Evolutionary conservation across 2,888 invertebrate genomes (phyloP), one percentile per base, ranked within the genome.

Genomic region (Cantharis nigra): DNA sequence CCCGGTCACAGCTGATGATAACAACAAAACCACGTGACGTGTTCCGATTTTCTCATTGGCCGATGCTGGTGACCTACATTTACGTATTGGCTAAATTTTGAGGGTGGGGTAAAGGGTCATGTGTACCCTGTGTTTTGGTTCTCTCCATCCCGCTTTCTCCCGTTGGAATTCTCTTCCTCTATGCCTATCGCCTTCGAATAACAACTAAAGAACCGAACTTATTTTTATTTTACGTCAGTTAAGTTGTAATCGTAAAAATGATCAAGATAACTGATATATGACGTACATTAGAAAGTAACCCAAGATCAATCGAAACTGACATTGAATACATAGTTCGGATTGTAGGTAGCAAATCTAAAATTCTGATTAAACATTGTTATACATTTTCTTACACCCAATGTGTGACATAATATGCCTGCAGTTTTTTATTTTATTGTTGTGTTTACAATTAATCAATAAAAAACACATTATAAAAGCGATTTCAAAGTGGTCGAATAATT

Each of bases 1-100:
- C 87, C 88, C 87, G 87, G 88, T 85, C 88, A 91, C 91, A 92
- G 91, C 91, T 91, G 91, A 91, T 90, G 91, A 91, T 91, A 91
- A 92, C 92, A 92, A 92, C 92, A 92, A 92, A 91, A 87, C 91
- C 92, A 92, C 90, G 92, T 92, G 92, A 92, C 87, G 83, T 82
- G 14, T 81, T 83, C 83, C 83, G 84, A 83, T 86, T 81, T 77
- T 82, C 77, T 80, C 83, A 91, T 91, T 91, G 90, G 91, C 79
- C 80, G 82, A 79, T 77, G 81, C 74, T 79, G 77, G 80, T 91
- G 91, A 91, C 91, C 91, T 91, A 91, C 89, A 90, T 91, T 88
- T 87, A 87, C 88, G 87, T 85, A 90, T 90, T 90, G 90, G 89
- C 85, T 83, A 83, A 83, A 80, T 77, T 81, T 78, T 77, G 82